Base-by-base conservation (phyloP, 35 echinoderm and acorn worm species). In the Anneissia japonica region DNA sequence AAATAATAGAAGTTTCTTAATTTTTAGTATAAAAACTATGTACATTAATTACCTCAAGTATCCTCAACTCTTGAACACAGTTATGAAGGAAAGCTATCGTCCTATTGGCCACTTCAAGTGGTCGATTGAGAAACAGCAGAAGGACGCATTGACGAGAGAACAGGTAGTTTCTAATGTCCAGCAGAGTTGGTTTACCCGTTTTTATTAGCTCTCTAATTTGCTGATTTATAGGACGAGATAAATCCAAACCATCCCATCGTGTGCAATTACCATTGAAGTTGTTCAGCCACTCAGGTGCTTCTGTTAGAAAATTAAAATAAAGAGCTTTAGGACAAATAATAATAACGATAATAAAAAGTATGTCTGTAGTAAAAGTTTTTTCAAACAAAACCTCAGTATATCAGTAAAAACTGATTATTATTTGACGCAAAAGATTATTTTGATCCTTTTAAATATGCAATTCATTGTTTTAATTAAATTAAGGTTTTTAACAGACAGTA, bases 161-260 rank as follows among this genome's bases (percentile, higher is more conserved):
- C 33, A 99, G 88, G 77, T 99, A 99, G 40, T 99, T 99, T 23
- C 96, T 86, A 30, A 99, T 81, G 39, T 99, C 96, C 74, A 99
- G 83, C 0, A 99, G 87, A 9, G 96, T 88, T 0, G 92, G 88
- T 56, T 92, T 91, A 0, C 92, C 96, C 11, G 55, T 86, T 46
- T 84, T 87, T 12, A 99, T 84, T 0, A 91, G 32, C 34, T 87
- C 79, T 38, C 92, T 81, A n/a, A 86, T 87, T 19, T 93, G 83
- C 34, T 89, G 84, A 46, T 91, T 94, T 45, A 94, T 46, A 0
- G 92, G 32, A 31, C 91, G 89, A 14, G 92, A 86, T n/a, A 99
- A 89, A 74, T 94, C 94, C 4, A 99, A 87, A 33, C 95, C 95
- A 84, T 98, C 95, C 95, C 95, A 98, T 36, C 95, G 88, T 39